Evolutionary conservation across 2,888 invertebrate genomes (phyloP).

Genomic region (Drosophila fungiperda): DNA sequence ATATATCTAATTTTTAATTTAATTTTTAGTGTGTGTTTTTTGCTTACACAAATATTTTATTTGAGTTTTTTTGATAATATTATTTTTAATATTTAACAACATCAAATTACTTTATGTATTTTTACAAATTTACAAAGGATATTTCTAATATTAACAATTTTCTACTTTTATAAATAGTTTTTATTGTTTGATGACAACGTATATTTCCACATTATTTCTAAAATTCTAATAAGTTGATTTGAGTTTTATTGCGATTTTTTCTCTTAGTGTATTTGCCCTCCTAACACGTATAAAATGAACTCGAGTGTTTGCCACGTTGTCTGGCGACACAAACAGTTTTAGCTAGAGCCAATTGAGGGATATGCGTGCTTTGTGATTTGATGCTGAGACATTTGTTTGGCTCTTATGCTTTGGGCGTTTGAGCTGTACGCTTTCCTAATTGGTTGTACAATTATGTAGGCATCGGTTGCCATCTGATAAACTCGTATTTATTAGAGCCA

Average conservation of each 20-base stretch:
- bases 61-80: too few species aligned
- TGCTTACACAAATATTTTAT: too few species aligned
- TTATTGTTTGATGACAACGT: not conserved
- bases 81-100: too few species aligned
- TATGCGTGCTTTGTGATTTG: conserved; percentile 35
- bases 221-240: not conserved
- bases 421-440: conserved; percentile 70
- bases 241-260: not conserved
- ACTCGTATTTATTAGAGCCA: conserved; percentile 79
- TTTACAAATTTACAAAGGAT: not conserved
- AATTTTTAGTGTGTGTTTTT: too few species aligned
- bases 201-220: not conserved
- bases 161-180: not conserved
- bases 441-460: conserved; percentile 76
- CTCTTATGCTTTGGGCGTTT: conserved; percentile 52
- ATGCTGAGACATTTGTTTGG: conserved; percentile 30
- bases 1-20: too few species aligned
- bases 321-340: conserved; percentile 1
- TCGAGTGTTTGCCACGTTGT: not conserved
- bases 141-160: not conserved
- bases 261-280: not conserved
- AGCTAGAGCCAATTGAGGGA: conserved; percentile 20
- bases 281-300: not conserved
- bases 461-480: conserved; percentile 76
- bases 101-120: too few species aligned